phyloP scores from a whole-genome alignment of 2,797 vertebrate species.

The Urophycis tenuis region DNA sequence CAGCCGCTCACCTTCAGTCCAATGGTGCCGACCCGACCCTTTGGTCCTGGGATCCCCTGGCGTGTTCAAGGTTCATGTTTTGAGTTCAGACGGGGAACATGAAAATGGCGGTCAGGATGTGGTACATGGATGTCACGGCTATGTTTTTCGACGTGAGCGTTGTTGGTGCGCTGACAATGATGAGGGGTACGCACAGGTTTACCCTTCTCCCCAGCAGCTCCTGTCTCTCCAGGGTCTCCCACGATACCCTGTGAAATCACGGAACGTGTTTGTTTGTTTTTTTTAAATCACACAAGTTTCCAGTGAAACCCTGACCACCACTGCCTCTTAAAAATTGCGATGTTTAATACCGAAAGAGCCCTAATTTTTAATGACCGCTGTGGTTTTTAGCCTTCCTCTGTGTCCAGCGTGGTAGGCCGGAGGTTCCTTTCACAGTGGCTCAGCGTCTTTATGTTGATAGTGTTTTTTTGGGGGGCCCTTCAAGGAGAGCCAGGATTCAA shows the following conservation, averaged over 20 bases:
- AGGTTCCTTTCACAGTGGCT: slow-evolving; percentile 40
- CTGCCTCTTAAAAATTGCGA: background rate
- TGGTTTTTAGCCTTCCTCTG: background rate
- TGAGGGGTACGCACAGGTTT: slow-evolving; percentile 66
- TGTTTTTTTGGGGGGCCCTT: slow-evolving; percentile 37
- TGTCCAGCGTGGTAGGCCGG: slow-evolving; percentile 30
- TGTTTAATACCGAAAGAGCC: background rate
- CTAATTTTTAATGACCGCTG: background rate
- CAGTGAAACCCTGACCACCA: background rate
- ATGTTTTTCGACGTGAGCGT: background rate
- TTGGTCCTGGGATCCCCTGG: slow-evolving; percentile 67
- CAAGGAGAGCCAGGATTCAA: slow-evolving; percentile 42
- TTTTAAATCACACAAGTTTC: background rate
- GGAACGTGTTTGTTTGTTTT: no score
- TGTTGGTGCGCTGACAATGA: background rate
- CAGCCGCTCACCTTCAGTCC: slow-evolving; percentile 66
- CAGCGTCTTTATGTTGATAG: slow-evolving; percentile 39
- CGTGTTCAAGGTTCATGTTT: slow-evolving; percentile 17
- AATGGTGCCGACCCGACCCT: slow-evolving; percentile 59
- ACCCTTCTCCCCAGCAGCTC: slow-evolving; percentile 70
- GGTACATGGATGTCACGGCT: background rate
- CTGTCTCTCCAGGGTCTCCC: slow-evolving; percentile 76
- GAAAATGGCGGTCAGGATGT: background rate
- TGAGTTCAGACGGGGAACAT: background rate
- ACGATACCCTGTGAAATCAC: slow-evolving; percentile 68